Evolutionary conservation across 2,888 invertebrate species (phyloP).

Genomic region (Brenthis daphne): DNA sequence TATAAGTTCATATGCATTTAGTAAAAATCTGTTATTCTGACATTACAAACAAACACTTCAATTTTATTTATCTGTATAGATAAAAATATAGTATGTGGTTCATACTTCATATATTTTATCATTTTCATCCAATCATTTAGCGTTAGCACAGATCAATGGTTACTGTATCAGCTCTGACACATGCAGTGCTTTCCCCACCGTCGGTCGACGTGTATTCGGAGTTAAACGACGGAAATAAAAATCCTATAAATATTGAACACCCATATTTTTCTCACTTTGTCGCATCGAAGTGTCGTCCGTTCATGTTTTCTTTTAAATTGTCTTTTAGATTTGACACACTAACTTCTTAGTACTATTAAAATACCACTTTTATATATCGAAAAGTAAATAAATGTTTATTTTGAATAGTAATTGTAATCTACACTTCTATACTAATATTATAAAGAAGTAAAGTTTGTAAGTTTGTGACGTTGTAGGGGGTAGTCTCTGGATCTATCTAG

Average conservation of each 20-base stretch:
- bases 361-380: not conserved
- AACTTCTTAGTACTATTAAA: conserved; percentile 16
- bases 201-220: conserved; percentile 63
- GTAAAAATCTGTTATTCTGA: too few species aligned
- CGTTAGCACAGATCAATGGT: conserved; percentile 18
- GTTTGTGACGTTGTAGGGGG: too few species aligned
- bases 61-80: too few species aligned
- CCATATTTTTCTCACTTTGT: conserved; percentile 81
- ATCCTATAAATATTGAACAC: conserved; percentile 80
- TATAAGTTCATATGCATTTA: too few species aligned
- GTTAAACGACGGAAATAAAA: conserved; percentile 79
- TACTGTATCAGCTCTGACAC: conserved; percentile 38
- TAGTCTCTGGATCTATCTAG: too few species aligned
- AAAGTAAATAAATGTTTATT: too few species aligned
- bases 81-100: not conserved
- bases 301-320: conserved; percentile 40
- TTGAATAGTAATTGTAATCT: too few species aligned
- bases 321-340: conserved; percentile 34
- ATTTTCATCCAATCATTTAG: not conserved
- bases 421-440: too few species aligned
- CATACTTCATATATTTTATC: not conserved
- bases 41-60: too few species aligned
- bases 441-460: too few species aligned
- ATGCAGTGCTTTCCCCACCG: conserved; percentile 53
- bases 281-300: conserved; percentile 61